Evolutionary conservation across 2,888 invertebrate genomes (phyloP), one percentile per base, ranked within the genome.

Genomic region (Halictus quadricinctus): DNA sequence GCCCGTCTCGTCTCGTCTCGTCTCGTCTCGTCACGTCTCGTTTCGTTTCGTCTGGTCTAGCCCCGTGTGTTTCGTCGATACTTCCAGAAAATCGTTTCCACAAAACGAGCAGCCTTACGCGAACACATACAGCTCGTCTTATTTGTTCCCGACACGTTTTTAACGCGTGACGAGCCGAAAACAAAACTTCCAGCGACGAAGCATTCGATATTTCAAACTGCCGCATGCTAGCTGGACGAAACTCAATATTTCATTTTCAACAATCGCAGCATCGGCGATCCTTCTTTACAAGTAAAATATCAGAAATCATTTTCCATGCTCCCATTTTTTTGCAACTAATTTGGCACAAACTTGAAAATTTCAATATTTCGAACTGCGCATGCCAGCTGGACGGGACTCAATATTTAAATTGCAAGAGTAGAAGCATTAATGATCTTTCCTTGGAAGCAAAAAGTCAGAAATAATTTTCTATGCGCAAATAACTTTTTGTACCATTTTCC

Each of bases 31-130:
- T n/a, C 1, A 6, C 69, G 69, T 29, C 8, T 7, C 66, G 69
- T 18, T 41, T 10, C 69, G 66, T 18, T 8, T 36, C 21, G 43
- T n/a, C 43, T n/a, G n/a, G 41, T 41, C 69, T 41, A 41, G 69
- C 21, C 18, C 41, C 36, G 21, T 12, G 70, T 12, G 43, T 41
- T 70, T 70, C 70, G 70, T 58, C 79, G 75, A 83, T 76, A 84
- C 43, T 41, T 76, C 66, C 7, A 54, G 72, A 36, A 84, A 76
- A 43, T n/a, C 41, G 48, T 76, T 69, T 50, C 13, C 60, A 18
- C n/a, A 25, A 21, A 25, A 15, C 64, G 64, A 64, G 29, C 64
- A 64, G 64, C 64, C 64, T 64, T 36, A 36, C 64, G 64, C 15
- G 64, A 29, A 29, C 15, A 64, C 29, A 58, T n/a, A 12, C 58